Base-by-base conservation (phyloP, 2,113 vertebrate genomes). In the Pseudorectes ferrugineus region DNA sequence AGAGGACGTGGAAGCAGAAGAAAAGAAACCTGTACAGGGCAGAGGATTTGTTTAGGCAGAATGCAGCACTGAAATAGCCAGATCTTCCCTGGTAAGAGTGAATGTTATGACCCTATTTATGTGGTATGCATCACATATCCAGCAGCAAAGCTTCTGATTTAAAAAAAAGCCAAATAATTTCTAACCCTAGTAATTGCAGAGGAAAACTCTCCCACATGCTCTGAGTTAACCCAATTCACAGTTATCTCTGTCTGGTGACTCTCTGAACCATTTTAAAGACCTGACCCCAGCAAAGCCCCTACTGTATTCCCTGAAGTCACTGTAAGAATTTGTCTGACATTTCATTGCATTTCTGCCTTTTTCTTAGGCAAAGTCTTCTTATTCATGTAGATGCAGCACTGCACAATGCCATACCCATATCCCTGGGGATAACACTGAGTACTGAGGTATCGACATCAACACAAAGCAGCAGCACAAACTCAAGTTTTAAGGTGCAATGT, bases 371-470 rank as follows among this genome's bases (percentile, higher is more conserved):
- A 31, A 40, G 4, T 36, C 20, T 31, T 36, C 29, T 46, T 40
- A 25, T 20, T 54, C 22, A 2, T 8, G 16, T n/a, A 29, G 42
- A 38, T 58, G 38, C 17, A n/a, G 17, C 35, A 4, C 18, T 28
- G 22, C 35, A 18, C 24, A 31, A 6, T 10, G 38, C 51, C 22
- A 10, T 18, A 17, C 10, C 14, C 0, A 0, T 10, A 12, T 28
- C 22, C 29, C 16, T 24, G 5, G 46, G 14, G 54, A 26, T 29
- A 57, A 42, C 52, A n/a, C 33, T 3, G 6, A 22, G 23, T 24
- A 5, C n/a, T 9, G 22, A 48, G 48, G n/a, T 23, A 4, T 18
- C 22, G 28, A 7, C 20, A 55, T 11, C 57, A 26, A 35, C 57
- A 42, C 35, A 33, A 72, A 57, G 35, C 58, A 63, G 49, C 35